A percentile compares a stretch with the other conserved stretches of the same genome.
phyloP scores from a whole-genome alignment of 1,140 invertebrate species.

The Orchestia grillus region DNA sequence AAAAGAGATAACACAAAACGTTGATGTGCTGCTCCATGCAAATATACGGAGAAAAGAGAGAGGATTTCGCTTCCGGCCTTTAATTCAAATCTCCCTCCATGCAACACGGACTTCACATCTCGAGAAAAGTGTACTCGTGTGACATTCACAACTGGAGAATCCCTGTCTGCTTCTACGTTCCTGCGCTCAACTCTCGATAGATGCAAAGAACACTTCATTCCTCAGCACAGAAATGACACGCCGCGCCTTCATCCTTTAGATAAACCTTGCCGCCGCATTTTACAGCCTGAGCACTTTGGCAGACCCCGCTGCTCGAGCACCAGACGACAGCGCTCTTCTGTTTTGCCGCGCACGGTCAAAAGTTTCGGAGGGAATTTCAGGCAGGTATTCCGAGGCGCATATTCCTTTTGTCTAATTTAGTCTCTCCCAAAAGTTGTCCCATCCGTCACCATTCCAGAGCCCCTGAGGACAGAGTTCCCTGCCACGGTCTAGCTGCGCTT shows the following conservation, averaged over 20 bases:
- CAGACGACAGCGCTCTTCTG: not conserved
- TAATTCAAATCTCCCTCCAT: not conserved
- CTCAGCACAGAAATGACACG: not conserved
- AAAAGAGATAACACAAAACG: not conserved
- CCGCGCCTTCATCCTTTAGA: not conserved
- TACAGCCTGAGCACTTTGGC: not conserved
- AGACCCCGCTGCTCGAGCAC: not conserved
- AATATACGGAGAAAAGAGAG: not conserved
- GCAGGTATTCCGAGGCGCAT: conserved; percentile 18
- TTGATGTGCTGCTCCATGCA: not conserved
- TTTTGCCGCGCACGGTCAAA: not conserved
- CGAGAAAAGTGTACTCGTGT: not conserved
- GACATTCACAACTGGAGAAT: not conserved
- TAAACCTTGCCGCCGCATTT: not conserved
- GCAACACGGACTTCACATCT: not conserved
- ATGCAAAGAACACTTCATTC: not conserved
- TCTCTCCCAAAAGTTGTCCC: conserved; percentile 23
- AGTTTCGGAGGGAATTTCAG: not conserved
- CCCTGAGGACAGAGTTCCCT: not conserved
- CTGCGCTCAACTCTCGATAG: not conserved
- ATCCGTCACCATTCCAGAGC: conserved; percentile 25
- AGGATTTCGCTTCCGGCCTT: not conserved
- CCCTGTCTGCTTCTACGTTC: not conserved
- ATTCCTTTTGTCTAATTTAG: conserved; percentile 47
- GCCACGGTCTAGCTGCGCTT: not conserved